Evolutionary conservation across 2,888 invertebrate genomes (phyloP).

Genomic region (Enoplolaimus lenunculus): DNA sequence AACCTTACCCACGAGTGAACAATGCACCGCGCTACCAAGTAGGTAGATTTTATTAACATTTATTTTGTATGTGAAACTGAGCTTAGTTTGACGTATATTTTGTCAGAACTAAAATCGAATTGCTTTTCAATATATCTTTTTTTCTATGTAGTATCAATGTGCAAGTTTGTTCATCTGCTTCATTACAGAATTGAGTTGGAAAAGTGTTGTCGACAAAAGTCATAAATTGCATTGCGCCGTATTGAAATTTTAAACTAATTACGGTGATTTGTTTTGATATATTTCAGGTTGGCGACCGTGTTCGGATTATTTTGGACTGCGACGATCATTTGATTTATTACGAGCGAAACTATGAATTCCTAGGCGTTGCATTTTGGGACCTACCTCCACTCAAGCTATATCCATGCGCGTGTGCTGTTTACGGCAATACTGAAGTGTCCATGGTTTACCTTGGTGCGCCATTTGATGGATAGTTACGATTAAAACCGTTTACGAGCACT

Average conservation of each 20-base stretch:
- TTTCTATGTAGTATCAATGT: too few relatives aligned
- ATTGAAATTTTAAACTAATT: too few relatives aligned
- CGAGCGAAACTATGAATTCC: conserved; percentile 92
- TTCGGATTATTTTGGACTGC: conserved; percentile 91
- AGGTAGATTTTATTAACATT: conserved; percentile 27
- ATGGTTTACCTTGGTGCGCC: conserved; percentile 95
- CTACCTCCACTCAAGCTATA: conserved; percentile 80
- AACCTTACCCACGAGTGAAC: conserved; percentile 78
- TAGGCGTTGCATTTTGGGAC: conserved; percentile 91
- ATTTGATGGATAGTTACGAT: conserved; percentile 63
- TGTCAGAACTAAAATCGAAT: too few relatives aligned
- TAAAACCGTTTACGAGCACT: too few relatives aligned
- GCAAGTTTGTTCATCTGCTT: too few relatives aligned
- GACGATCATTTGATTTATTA: conserved; percentile 90
- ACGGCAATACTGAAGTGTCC: conserved; percentile 96
- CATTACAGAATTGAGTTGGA: too few relatives aligned
- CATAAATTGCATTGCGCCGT: too few relatives aligned
- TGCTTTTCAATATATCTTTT: too few relatives aligned
- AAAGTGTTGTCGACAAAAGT: too few relatives aligned
- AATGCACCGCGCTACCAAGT: conserved; percentile 80
- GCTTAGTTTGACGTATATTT: too few relatives aligned
- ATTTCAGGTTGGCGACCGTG: conserved; percentile 77
- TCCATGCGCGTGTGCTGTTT: conserved; percentile 91
- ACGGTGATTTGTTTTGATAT: too few relatives aligned
- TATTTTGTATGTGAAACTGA: too few relatives aligned